A percentile compares a stretch with the other conserved stretches of the same genome.
Evolutionary conservation across 2,113 vertebrate genomes (phyloP).

Genomic region (Tachysurus fulvidraco): DNA sequence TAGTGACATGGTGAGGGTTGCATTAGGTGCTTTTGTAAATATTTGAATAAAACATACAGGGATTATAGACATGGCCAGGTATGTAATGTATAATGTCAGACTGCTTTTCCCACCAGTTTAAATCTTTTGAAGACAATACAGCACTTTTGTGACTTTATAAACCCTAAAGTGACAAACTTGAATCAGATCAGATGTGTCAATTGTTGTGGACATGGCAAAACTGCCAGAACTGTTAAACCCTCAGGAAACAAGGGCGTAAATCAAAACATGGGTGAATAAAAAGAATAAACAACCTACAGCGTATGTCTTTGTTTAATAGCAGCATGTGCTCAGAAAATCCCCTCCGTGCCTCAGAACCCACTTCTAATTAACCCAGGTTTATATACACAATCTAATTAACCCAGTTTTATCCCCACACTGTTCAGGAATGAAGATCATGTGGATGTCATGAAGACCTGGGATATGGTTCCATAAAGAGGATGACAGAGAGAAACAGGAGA

Average conservation of each 20-base stretch:
- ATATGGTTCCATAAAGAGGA: neutral
- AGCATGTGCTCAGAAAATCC: neutral
- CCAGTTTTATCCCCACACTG: neutral
- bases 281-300: slow-evolving; percentile 7
- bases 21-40: neutral
- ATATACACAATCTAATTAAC: too few species aligned
- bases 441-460: neutral
- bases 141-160: neutral
- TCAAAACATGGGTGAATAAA: neutral
- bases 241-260: slow-evolving; percentile 10
- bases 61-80: neutral
- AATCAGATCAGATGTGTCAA: neutral
- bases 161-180: neutral
- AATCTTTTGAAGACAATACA: neutral
- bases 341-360: too few species aligned
- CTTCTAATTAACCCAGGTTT: neutral
- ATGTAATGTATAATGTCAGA: neutral
- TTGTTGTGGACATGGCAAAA: neutral
- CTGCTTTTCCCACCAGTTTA: neutral
- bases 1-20: neutral
- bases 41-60: slow-evolving; percentile 28
- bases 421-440: neutral
- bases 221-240: slow-evolving; percentile 46
- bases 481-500: slow-evolving; percentile 17
- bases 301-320: neutral